Conservation (phyloP, 2,113 vertebrate species). For the Tachycineta bicolor region DNA sequence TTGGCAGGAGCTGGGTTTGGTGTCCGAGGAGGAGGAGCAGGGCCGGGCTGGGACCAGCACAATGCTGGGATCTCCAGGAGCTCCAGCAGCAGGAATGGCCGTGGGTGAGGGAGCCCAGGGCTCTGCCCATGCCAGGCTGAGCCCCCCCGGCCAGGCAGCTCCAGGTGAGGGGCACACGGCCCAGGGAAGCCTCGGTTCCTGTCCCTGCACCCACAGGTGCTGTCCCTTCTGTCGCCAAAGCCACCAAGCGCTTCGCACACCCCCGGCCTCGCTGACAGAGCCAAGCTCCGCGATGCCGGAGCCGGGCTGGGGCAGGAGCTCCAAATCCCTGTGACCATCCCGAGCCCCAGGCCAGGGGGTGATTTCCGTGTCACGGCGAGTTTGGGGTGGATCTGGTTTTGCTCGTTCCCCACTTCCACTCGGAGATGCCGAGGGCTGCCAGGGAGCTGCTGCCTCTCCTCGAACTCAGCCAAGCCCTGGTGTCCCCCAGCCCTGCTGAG, state of each 20-base stretch:
- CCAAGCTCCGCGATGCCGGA: rapidly evolving
- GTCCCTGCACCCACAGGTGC: neutral
- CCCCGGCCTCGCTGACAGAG: rapidly evolving
- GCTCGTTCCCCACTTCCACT: neutral
- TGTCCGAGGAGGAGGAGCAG: neutral
- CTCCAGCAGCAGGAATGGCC: neutral
- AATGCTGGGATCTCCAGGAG: neutral
- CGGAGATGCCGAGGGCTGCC: neutral
- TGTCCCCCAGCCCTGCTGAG: neutral
- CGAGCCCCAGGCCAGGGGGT: rapidly evolving
- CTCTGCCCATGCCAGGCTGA: neutral
- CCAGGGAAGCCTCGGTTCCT: neutral
- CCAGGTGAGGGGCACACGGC: neutral
- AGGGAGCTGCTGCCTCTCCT: neutral
- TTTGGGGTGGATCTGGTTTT: neutral
- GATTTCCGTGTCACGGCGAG: rapidly evolving
- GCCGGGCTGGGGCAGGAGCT: neutral
- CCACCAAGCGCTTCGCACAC: neutral
- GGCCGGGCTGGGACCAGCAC: neutral
- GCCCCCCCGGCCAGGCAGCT: neutral
- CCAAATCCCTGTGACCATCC: rapidly evolving
- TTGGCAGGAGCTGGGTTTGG: neutral
- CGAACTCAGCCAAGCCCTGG: neutral
- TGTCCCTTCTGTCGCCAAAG: neutral
- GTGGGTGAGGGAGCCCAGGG: neutral